phyloP scores from a whole-genome alignment of 1,140 invertebrate species.

The Aricia agestis region DNA sequence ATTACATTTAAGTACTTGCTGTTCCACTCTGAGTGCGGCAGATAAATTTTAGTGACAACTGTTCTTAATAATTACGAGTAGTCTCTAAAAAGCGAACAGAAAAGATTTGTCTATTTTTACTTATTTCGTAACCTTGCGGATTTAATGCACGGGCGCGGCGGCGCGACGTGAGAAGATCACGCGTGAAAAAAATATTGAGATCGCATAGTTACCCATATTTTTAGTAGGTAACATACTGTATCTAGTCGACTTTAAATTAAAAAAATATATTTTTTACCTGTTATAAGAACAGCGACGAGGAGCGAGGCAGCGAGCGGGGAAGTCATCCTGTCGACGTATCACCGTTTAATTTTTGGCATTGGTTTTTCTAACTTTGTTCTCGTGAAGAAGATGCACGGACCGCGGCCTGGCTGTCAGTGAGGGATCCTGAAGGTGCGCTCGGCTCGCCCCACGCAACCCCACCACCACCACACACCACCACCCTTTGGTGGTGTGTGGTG shows the following conservation, averaged over 20 bases:
- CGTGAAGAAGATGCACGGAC: constrained; percentile 4
- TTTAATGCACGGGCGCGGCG: too few relatives aligned
- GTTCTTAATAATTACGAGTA: too few relatives aligned
- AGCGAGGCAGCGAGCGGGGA: not conserved
- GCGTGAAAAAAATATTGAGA: too few relatives aligned
- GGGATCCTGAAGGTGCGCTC: constrained; percentile 38
- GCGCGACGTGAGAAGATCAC: too few relatives aligned
- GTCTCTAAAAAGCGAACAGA: too few relatives aligned
- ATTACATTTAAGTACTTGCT: too few relatives aligned
- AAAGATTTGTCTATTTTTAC: too few relatives aligned
- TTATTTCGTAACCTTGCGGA: too few relatives aligned
- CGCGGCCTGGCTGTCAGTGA: constrained; percentile 48
- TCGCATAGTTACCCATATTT: too few relatives aligned
- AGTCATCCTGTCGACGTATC: constrained; percentile 18
- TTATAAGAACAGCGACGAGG: not conserved
- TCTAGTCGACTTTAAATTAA: not conserved
- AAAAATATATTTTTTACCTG: constrained; percentile 6
- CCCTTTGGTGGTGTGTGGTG: constrained; percentile 31
- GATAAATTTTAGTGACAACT: too few relatives aligned
- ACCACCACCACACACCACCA: constrained; percentile 37
- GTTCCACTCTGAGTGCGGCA: too few relatives aligned
- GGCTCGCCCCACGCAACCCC: constrained; percentile 45
- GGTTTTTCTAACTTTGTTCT: not conserved
- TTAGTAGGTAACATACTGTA: too few relatives aligned
- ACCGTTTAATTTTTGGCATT: constrained; percentile 5